Base-by-base conservation (phyloP, 2,888 invertebrate genomes). In the Galerucella nymphaeae region DNA sequence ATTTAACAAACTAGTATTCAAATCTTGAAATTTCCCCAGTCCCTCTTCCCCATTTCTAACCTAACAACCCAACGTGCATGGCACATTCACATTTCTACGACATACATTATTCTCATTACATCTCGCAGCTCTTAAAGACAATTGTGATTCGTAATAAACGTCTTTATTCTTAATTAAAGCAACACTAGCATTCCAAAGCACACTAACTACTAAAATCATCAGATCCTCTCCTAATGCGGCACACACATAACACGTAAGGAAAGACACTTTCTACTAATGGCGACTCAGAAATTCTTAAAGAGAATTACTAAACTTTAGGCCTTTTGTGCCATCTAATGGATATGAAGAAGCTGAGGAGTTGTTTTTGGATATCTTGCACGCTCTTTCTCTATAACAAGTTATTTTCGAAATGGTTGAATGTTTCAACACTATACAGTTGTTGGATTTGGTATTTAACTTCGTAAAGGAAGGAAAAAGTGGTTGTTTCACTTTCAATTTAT, bases 301-400 rank as follows among this genome's bases (percentile, higher is more conserved):
- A 82, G 86, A 86, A 86, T 86, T 84, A 84, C 83, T 86, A 85
- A 86, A 85, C 84, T 85, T 78, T 85, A 83, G 84, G 84, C 84
- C 84, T 84, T 84, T 83, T 82, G 83, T 83, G 83, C 77, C 71
- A 80, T 73, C 83, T 85, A 85, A 84, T 84, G 84, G 84, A 83
- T 81, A 80, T 79, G 80, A 80, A 80, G 80, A 80, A 80, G 78
- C 78, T 77, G 78, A 79, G 77, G 79, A 79, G 77, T 76, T 78
- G 79, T 80, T 80, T 81, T 78, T 75, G 78, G 79, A 79, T 79
- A 76, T 76, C 74, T 30, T 8, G 30, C 30, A 30, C 30, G 30
- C 30, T 78, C 78, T 79, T 73, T 78, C 80, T 77, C 80, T 77
- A 76, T 78, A 76, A 77, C 73, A 76, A 77, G 76, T 75, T 75